These are phyloP conservation scores for Ophiothrix spiculata DNA, from an alignment of 35 echinoderm and acorn worm species.

Conservation along the genomic window DNA sequence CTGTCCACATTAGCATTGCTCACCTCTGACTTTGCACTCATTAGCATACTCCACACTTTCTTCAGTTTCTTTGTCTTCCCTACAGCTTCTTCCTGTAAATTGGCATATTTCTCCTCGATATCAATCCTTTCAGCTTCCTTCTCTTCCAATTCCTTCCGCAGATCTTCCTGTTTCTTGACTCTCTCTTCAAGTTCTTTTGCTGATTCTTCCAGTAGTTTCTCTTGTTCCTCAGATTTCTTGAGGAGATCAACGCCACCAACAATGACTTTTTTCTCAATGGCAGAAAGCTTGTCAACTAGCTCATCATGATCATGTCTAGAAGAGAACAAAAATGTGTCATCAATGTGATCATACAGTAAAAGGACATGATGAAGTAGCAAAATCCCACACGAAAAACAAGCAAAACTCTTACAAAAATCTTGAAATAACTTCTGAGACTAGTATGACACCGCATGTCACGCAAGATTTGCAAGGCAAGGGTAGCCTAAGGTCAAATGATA, in stretches of 20 bases:
- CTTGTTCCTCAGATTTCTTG: constrained; percentile 85
- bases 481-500: no score
- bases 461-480: no score
- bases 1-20: neutral
- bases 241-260: constrained; percentile 88
- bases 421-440: no score
- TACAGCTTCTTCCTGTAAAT: constrained; percentile 89
- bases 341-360: neutral
- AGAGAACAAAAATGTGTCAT: neutral
- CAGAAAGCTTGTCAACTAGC: constrained; percentile 76
- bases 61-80: constrained; percentile 99
- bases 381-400: constrained; percentile 21
- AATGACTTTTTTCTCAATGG: constrained; percentile 95
- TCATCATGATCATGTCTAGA: constrained; percentile 85
- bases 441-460: no score
- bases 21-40: constrained; percentile 98
- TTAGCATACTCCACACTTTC: constrained; percentile 95
- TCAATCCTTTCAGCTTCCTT: constrained; percentile 89
- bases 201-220: constrained; percentile 82
- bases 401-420: no score
- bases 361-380: constrained; percentile 48
- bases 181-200: constrained; percentile 72
- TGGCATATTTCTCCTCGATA: constrained; percentile 94
- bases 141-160: constrained; percentile 82
- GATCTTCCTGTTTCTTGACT: constrained; percentile 68